Evolutionary conservation across 2,888 invertebrate species (phyloP).

Genomic region (Amblyteles armatorius): DNA sequence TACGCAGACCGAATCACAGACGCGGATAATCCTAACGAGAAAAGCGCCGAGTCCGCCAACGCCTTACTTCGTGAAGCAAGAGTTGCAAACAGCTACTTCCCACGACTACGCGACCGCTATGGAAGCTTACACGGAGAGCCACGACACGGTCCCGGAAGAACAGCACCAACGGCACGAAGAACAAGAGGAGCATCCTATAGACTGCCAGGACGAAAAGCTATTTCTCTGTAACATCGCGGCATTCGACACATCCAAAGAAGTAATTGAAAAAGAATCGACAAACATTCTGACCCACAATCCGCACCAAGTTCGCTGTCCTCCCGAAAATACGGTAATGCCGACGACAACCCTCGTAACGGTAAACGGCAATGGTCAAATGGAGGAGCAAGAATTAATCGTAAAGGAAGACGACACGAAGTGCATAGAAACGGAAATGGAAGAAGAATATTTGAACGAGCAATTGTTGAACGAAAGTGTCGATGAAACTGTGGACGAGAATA

Average conservation of each 20-base stretch:
- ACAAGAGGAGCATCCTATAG: slow-evolving; percentile 50
- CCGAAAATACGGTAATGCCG: slow-evolving; percentile 54
- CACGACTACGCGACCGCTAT: slow-evolving; percentile 69
- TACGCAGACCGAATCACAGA: slow-evolving; percentile 80
- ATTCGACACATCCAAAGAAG: slow-evolving; percentile 68
- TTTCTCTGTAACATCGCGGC: slow-evolving; percentile 74
- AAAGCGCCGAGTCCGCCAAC: slow-evolving; percentile 70
- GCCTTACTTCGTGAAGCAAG: slow-evolving; percentile 81
- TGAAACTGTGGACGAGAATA: slow-evolving; percentile 45
- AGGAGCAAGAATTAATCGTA: slow-evolving; percentile 58
- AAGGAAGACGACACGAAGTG: slow-evolving; percentile 52
- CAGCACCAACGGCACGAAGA: slow-evolving; percentile 23
- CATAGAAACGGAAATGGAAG: slow-evolving; percentile 56
- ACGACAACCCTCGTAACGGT: slow-evolving; percentile 58
- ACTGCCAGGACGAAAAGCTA: slow-evolving; percentile 74
- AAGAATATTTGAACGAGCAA: slow-evolving; percentile 68
- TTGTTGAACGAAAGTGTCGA: slow-evolving; percentile 60
- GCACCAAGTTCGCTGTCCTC: slow-evolving; percentile 50
- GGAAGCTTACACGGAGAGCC: slow-evolving; percentile 75
- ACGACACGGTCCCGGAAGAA: slow-evolving; percentile 25
- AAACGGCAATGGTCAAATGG: slow-evolving; percentile 66
- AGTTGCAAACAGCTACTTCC: slow-evolving; percentile 73
- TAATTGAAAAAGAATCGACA: slow-evolving; percentile 57
- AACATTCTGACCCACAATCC: slow-evolving; percentile 48
- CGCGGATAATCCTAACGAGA: slow-evolving; percentile 76